phyloP scores from a whole-genome alignment of 2,888 invertebrate genomes.

The Didymodactylos carnosus region DNA sequence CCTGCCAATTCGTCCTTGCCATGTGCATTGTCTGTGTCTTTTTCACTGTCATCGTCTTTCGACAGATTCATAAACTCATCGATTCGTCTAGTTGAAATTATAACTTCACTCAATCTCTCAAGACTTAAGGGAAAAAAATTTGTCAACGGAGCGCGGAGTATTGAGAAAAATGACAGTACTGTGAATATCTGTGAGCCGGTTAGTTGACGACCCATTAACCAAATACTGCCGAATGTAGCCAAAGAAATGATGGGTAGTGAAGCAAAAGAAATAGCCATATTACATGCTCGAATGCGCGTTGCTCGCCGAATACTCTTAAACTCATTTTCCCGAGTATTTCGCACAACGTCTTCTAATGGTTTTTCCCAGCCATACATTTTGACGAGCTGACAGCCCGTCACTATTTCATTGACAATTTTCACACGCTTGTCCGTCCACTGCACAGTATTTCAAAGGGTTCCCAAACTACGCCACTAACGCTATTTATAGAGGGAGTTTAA shows the following conservation, averaged over 20 bases:
- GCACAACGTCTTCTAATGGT: constrained; percentile 64
- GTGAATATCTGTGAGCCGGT: constrained; percentile 42
- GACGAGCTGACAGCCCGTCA: constrained; percentile 74
- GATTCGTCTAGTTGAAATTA: background rate
- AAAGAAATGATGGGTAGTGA: constrained; percentile 64
- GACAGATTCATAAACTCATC: background rate
- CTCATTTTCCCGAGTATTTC: constrained; percentile 49
- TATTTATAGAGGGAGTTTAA: too few relatives aligned
- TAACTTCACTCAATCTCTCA: background rate
- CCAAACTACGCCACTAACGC: too few relatives aligned
- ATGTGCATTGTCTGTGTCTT: too few relatives aligned
- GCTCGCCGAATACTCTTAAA: constrained; percentile 38
- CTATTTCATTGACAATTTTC: constrained; percentile 77
- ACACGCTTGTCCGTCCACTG: constrained; percentile 67
- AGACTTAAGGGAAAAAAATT: background rate
- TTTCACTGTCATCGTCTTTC: background rate
- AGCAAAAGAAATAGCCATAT: constrained; percentile 46
- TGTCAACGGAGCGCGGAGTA: background rate
- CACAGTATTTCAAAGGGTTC: constrained; percentile 63
- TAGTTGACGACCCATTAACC: constrained; percentile 45
- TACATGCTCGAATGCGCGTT: constrained; percentile 38
- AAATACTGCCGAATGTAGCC: constrained; percentile 56
- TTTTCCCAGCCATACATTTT: constrained; percentile 93
- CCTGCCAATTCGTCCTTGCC: too few relatives aligned
- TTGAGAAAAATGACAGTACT: constrained; percentile 15